Evolutionary conservation across 2,888 invertebrate species (phyloP).

Genomic region (Eulithis testata): DNA sequence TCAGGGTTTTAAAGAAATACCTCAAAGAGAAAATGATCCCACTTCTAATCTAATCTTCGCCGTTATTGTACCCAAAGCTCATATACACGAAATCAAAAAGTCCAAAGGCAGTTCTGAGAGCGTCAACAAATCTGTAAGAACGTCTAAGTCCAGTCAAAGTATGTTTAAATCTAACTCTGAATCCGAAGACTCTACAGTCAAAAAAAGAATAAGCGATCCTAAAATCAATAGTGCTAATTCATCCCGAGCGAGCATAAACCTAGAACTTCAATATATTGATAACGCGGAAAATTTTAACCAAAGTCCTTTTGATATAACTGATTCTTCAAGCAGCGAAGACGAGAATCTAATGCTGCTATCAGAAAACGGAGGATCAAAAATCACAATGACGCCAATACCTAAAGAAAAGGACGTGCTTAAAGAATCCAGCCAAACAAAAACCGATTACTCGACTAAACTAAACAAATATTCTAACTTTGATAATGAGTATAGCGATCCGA

Average conservation of each 20-base stretch:
- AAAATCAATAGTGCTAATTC: conserved; percentile 70
- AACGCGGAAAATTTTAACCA: conserved; percentile 62
- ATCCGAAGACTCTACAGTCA: conserved; percentile 73
- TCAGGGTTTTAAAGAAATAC: conserved; percentile 76
- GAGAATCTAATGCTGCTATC: conserved; percentile 78
- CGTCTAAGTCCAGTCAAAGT: conserved; percentile 70
- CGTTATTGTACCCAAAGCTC: conserved; percentile 77
- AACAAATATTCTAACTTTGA: conserved; percentile 78
- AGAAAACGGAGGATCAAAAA: conserved; percentile 77
- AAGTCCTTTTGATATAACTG: conserved; percentile 66
- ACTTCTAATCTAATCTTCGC: conserved; percentile 74
- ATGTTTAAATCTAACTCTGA: conserved; percentile 71
- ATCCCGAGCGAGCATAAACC: conserved; percentile 71
- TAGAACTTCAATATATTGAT: conserved; percentile 74
- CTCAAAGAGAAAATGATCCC: conserved; percentile 56
- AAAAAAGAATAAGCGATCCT: conserved; percentile 79
- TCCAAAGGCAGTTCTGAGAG: conserved; percentile 67
- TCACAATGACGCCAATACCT: conserved; percentile 75
- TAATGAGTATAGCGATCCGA: conserved; percentile 77
- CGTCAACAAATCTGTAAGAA: conserved; percentile 65
- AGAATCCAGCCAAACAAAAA: conserved; percentile 69
- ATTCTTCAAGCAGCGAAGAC: conserved; percentile 80
- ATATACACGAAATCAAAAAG: conserved; percentile 60
- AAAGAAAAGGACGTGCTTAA: conserved; percentile 74
- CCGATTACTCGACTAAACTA: conserved; percentile 69